A percentile compares a stretch with the other conserved stretches of the same genome.
These are phyloP conservation scores for Ernsta delagoae DNA, from an alignment of 2,888 invertebrate genomes.

Conservation along the genomic window DNA sequence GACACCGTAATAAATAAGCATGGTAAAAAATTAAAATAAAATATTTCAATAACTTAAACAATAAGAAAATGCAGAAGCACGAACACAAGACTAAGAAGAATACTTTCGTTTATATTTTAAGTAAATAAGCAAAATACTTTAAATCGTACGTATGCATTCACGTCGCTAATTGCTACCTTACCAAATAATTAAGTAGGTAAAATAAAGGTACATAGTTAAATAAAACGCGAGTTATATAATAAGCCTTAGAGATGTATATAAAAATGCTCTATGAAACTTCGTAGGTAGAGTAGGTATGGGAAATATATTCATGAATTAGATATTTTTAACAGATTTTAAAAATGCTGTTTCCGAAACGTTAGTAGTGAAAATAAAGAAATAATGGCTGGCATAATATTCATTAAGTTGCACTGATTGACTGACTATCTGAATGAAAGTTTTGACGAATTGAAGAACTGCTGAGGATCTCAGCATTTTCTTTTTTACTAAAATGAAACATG, in stretches of 20 bases:
- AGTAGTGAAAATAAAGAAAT: too few species aligned
- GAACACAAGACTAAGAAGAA: slow-evolving; percentile 58
- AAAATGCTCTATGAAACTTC: background rate
- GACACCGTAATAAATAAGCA: slow-evolving; percentile 55
- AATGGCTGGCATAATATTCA: too few species aligned
- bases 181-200: slow-evolving; percentile 37
- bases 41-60: slow-evolving; percentile 49
- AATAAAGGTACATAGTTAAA: slow-evolving; percentile 22
- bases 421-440: too few species aligned
- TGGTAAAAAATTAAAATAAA: slow-evolving; percentile 45
- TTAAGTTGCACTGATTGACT: too few species aligned
- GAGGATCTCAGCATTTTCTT: too few species aligned
- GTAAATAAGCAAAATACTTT: slow-evolving; percentile 55
- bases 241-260: slow-evolving; percentile 7
- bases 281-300: too few species aligned
- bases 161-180: slow-evolving; percentile 73
- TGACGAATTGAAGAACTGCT: too few species aligned
- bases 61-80: slow-evolving; percentile 65
- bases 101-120: slow-evolving; percentile 45
- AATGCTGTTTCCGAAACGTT: too few species aligned
- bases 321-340: too few species aligned
- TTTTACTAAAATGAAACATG: too few species aligned
- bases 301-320: too few species aligned
- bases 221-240: slow-evolving; percentile 14
- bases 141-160: slow-evolving; percentile 51